A percentile compares a stretch with the other conserved stretches of the same genome.
Evolutionary conservation across 1,140 invertebrate species (phyloP).

Genomic region (Drosophila funebris): DNA sequence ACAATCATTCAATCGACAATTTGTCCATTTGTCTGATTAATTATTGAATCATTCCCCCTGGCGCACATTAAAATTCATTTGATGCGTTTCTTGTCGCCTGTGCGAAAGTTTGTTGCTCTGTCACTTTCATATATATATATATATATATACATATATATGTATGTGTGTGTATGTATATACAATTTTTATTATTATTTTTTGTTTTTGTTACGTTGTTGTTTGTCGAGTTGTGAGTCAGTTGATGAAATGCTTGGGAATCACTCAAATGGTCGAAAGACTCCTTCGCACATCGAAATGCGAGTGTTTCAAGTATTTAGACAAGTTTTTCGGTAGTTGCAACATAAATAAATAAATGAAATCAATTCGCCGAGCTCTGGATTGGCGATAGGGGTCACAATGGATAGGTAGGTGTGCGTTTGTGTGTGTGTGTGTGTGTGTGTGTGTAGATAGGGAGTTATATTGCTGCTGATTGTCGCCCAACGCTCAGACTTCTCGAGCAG

Average conservation of each 20-base stretch:
- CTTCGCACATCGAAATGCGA: slow-evolving; percentile 50
- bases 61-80: slow-evolving; percentile 71
- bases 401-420: background rate
- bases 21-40: slow-evolving; percentile 63
- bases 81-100: slow-evolving; percentile 72
- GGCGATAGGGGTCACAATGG: background rate
- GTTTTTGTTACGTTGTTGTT: background rate
- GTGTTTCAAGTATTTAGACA: slow-evolving; percentile 60
- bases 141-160: background rate
- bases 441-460: background rate
- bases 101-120: slow-evolving; percentile 25
- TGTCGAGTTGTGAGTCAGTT: slow-evolving; percentile 6
- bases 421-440: background rate
- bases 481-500: slow-evolving; percentile 35
- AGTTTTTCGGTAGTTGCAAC: slow-evolving; percentile 53
- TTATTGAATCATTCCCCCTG: slow-evolving; percentile 62
- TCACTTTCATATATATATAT: background rate
- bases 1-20: slow-evolving; percentile 8
- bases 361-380: slow-evolving; percentile 15
- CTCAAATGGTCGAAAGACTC: slow-evolving; percentile 32
- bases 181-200: slow-evolving; percentile 1
- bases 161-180: too few relatives aligned
- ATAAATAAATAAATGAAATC: slow-evolving; percentile 66
- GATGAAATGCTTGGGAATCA: slow-evolving; percentile 36
- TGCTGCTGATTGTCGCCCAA: slow-evolving; percentile 19